phyloP scores from a whole-genome alignment of 1,140 invertebrate genomes.

The Cyphomyrmex costatus region DNA sequence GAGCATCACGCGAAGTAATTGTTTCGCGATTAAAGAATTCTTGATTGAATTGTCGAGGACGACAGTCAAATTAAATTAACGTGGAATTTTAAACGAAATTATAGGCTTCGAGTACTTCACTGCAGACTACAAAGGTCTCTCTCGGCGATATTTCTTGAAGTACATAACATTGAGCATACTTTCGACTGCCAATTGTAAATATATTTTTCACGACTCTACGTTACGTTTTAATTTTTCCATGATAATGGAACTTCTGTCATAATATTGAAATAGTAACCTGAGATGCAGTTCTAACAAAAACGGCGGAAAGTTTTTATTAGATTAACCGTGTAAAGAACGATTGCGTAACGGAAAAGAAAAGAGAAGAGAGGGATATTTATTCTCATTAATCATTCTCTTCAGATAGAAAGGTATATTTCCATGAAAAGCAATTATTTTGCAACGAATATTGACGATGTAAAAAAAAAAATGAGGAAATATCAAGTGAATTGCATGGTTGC shows the following conservation, averaged over 20 bases:
- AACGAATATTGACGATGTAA: neutral
- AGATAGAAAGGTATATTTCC: neutral
- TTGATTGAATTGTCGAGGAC: constrained; percentile 5
- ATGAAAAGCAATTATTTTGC: neutral
- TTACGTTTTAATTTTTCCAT: neutral
- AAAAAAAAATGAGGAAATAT: neutral
- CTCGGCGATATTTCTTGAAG: neutral
- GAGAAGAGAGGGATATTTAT: neutral
- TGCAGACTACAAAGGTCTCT: neutral
- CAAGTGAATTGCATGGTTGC: constrained; percentile 3
- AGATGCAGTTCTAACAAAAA: neutral
- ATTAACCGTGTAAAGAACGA: neutral
- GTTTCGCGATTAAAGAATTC: neutral
- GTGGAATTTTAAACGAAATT: neutral
- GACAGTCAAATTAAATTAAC: constrained; percentile 1
- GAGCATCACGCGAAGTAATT: neutral
- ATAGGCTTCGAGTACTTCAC: neutral
- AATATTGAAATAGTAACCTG: constrained; percentile 21
- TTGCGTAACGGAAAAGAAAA: neutral
- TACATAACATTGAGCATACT: neutral
- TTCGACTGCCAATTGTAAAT: neutral
- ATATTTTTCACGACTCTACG: neutral
- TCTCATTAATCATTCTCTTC: constrained; percentile 8
- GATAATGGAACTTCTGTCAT: neutral
- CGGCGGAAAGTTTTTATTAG: constrained; percentile 14